phyloP scores from a whole-genome alignment of 2,113 vertebrate genomes.

The Callopanchax toddi region DNA sequence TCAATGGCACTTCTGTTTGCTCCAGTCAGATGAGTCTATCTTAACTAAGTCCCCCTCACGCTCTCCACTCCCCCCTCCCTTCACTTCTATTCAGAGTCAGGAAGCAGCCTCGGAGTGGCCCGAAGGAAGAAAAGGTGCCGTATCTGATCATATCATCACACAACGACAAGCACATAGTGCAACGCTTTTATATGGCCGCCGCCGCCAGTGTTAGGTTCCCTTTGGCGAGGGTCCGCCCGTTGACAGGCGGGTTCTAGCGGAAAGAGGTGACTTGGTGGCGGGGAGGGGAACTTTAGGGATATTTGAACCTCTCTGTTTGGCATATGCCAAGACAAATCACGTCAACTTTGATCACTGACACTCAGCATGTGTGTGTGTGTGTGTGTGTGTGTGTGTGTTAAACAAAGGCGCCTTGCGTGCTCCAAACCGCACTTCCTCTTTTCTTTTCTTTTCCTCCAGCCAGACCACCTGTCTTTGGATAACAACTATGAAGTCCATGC shows the following conservation, averaged over 20 bases:
- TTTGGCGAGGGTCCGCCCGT: slow-evolving; percentile 39
- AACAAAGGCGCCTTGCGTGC: slow-evolving; percentile 47
- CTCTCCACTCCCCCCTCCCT: slow-evolving; percentile 15
- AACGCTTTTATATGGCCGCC: slow-evolving; percentile 52
- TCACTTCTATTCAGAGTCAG: slow-evolving; percentile 75
- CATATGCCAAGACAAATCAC: slow-evolving; percentile 63
- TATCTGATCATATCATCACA: slow-evolving; percentile 75
- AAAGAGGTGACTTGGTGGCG: slow-evolving; percentile 44
- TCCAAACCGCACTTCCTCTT: slow-evolving; percentile 68
- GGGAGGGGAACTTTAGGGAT: slow-evolving; percentile 54
- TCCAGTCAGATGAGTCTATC: slow-evolving; percentile 73
- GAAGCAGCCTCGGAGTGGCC: slow-evolving; percentile 66
- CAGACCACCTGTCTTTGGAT: slow-evolving; percentile 75
- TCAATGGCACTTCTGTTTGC: slow-evolving; percentile 80
- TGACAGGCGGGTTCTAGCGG: slow-evolving; percentile 46
- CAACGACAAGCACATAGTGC: slow-evolving; percentile 53
- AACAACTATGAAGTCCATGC: slow-evolving; percentile 50
- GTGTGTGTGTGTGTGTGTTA: slow-evolving; percentile 14
- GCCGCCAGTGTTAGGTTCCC: slow-evolving; percentile 57
- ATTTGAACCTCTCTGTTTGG: slow-evolving; percentile 52
- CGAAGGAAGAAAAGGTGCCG: slow-evolving; percentile 72
- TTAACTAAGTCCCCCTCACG: slow-evolving; percentile 30
- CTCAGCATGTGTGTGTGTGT: slow-evolving; percentile 17
- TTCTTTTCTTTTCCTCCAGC: slow-evolving; percentile 61
- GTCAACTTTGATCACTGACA: slow-evolving; percentile 59